Evolutionary conservation across 2,113 vertebrate species (phyloP).

Genomic region (Mirza zaza): DNA sequence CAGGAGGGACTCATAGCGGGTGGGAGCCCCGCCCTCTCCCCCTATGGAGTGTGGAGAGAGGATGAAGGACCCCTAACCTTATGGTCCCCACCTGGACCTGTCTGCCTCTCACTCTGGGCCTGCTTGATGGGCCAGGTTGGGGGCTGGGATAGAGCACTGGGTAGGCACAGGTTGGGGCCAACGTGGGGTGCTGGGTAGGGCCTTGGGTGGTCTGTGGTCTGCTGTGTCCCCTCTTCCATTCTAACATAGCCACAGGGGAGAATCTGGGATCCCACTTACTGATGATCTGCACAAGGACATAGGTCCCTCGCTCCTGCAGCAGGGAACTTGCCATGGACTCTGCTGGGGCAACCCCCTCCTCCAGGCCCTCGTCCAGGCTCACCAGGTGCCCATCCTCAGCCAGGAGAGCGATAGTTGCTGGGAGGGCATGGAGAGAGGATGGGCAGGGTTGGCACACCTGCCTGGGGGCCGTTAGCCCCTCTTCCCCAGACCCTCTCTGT

Average conservation of each 20-base stretch:
- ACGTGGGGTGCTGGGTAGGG: background rate
- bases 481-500: background rate
- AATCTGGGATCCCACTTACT: slow-evolving; percentile 51
- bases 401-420: slow-evolving; percentile 69
- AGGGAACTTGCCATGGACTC: slow-evolving; percentile 26
- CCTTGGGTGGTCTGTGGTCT: background rate
- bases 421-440: background rate
- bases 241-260: background rate
- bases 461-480: background rate
- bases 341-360: background rate
- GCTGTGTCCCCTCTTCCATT: background rate
- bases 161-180: background rate
- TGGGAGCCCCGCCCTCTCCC: slow-evolving; percentile 29
- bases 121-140: background rate
- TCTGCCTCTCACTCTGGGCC: background rate
- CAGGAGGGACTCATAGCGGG: slow-evolving; percentile 71
- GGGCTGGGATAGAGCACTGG: background rate
- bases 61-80: background rate
- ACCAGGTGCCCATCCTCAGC: slow-evolving; percentile 62
- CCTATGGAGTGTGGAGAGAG: slow-evolving; percentile 59
- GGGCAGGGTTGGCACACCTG: background rate
- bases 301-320: slow-evolving; percentile 59
- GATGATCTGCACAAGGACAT: slow-evolving; percentile 69
- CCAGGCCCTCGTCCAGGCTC: slow-evolving; percentile 59
- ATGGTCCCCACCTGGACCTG: background rate